Evolutionary conservation across 2,113 vertebrate genomes (phyloP).

Genomic region (Tragelaphus strepsiceros): DNA sequence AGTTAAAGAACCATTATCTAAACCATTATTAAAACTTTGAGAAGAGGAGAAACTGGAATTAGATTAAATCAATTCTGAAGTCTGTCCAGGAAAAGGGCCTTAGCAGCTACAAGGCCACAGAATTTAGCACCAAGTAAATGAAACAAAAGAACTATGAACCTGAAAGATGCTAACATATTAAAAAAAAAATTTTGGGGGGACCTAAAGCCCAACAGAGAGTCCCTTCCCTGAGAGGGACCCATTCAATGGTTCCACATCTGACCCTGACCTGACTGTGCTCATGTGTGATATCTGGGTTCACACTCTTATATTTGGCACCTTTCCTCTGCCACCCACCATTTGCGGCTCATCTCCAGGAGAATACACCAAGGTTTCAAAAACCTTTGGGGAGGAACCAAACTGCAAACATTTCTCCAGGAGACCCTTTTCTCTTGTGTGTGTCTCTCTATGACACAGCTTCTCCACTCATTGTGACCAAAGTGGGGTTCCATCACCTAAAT

Average conservation of each 20-base stretch:
- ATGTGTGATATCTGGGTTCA: background rate
- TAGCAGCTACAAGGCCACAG: background rate
- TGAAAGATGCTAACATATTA: background rate
- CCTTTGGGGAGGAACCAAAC: background rate
- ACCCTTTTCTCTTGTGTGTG: background rate
- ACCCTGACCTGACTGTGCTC: background rate
- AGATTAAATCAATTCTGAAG: background rate
- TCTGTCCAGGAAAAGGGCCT: background rate
- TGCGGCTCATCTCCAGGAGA: background rate
- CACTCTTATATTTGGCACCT: background rate
- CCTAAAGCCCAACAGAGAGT: background rate
- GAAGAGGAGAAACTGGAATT: constrained; percentile 20
- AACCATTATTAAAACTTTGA: background rate
- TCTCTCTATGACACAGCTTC: background rate
- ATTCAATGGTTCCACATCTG: background rate
- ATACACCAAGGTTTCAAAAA: background rate
- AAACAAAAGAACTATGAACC: background rate
- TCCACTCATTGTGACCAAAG: background rate
- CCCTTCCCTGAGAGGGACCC: background rate
- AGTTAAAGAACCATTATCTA: background rate
- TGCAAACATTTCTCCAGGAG: background rate
- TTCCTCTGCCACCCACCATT: background rate
- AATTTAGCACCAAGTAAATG: background rate
- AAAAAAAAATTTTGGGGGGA: background rate
- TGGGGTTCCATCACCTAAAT: background rate